These are phyloP conservation scores for Rhagoletis zephyria DNA, from an alignment of 1,140 invertebrate species.

Conservation along the genomic window DNA sequence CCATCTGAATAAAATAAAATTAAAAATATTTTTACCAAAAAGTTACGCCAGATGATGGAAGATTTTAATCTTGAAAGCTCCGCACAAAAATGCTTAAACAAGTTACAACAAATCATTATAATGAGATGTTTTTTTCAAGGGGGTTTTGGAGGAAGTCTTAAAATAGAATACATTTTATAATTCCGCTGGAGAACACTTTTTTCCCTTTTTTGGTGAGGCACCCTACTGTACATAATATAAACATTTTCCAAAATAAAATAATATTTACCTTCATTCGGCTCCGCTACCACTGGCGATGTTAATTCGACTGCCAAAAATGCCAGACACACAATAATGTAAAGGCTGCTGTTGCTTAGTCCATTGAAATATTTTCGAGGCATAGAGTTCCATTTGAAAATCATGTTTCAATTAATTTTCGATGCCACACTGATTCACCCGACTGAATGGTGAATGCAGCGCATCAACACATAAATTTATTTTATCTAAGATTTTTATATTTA, in stretches of 20 bases:
- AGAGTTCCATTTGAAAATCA: slow-evolving; percentile 5
- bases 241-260: not conserved
- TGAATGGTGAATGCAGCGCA: slow-evolving; percentile 5
- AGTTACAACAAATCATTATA: no score
- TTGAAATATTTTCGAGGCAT: not conserved
- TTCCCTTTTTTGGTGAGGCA: no score
- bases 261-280: slow-evolving; percentile 15
- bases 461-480: slow-evolving; percentile 26
- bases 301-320: not conserved
- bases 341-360: not conserved
- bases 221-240: no score
- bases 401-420: not conserved
- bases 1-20: no score
- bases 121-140: no score
- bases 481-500: not conserved
- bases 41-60: no score
- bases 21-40: no score
- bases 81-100: no score
- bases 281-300: not conserved
- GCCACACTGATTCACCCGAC: not conserved
- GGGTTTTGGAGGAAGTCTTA: no score
- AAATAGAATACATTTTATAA: no score
- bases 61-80: no score
- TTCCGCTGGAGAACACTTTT: no score
- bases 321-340: not conserved